Percentiles rank a stretch among this genome's conserved stretches.
These are phyloP conservation scores for Drosophila borborema DNA, from an alignment of 2,888 invertebrate genomes.

Conservation along the genomic window DNA sequence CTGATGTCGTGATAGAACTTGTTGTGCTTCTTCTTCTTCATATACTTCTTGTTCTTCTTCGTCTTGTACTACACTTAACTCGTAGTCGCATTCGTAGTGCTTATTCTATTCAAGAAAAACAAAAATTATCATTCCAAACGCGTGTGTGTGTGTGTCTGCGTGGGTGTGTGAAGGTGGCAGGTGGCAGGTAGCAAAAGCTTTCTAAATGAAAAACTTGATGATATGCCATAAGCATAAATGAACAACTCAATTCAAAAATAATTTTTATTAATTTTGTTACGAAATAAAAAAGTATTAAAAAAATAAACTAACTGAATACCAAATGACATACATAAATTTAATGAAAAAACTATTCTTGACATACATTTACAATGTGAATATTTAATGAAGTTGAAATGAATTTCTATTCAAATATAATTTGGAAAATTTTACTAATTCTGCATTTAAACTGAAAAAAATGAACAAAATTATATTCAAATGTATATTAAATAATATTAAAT, in stretches of 20 bases:
- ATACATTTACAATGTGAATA: not conserved
- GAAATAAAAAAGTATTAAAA: not conserved
- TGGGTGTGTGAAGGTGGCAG: slow-evolving; percentile 12
- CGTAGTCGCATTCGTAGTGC: slow-evolving; percentile 9
- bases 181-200: slow-evolving; percentile 10
- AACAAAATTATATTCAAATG: not conserved
- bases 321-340: not conserved
- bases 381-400: not conserved
- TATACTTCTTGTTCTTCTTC: slow-evolving; percentile 28
- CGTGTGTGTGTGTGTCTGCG: slow-evolving; percentile 29
- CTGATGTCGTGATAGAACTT: slow-evolving; percentile 58
- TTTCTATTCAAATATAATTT: not conserved
- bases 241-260: not conserved
- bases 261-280: not conserved
- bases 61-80: slow-evolving; percentile 24
- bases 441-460: not conserved
- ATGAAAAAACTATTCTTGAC: not conserved
- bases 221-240: slow-evolving; percentile 9
- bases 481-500: too few species aligned
- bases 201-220: slow-evolving; percentile 6
- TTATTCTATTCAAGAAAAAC: slow-evolving; percentile 24
- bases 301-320: not conserved
- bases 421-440: too few species aligned
- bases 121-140: slow-evolving; percentile 60
- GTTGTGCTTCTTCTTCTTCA: slow-evolving; percentile 35